Evolutionary conservation across 2,797 vertebrate species (phyloP), one percentile per base, ranked within the genome.

Genomic region (Ctenochaetus hawaiiensis): DNA sequence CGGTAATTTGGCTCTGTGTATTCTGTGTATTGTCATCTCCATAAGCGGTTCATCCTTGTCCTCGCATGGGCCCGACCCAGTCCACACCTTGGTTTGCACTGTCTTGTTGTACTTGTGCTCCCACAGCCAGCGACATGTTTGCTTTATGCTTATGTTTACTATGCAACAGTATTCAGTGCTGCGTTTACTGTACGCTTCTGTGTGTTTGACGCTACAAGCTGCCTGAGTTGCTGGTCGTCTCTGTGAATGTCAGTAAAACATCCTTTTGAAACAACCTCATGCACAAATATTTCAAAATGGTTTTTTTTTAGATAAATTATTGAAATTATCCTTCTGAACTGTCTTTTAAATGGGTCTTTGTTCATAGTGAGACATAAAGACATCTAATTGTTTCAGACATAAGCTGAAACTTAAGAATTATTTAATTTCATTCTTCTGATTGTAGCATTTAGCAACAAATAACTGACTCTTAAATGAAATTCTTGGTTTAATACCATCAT

Each of bases 1-100:
- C 97, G 98, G 98, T 99, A 99, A 99, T 92, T 93, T 87, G 83
- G 80, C 95, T 96, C 94, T 81, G 78, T 87, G 73, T 89, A 70
- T 89, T 95, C 6, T 92, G 60, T 95, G 80, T 91, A 75, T 60
- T 92, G 74, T 76, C 75, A 61, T 79, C 52, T 71, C 48, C 87
- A 86, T 89, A 69, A 83, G 81, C 87, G 67, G 90, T 91, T 82
- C 76, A 74, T 82, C 74, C 73, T 76, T 85, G 76, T 86, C 74
- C 76, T 66, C 78, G 92, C 92, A 95, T 95, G 93, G 83, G 78
- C 80, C 71, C 75, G 68, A 66, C 71, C 66, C 58, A 13, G 23
- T 13, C n/a, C 56, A 52, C 11, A 3, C 68, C 45, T 44, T 45
- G 44, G 30, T 75, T 72, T 87, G 72, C 48, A 18, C 63, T 65